Evolutionary conservation across 2,113 vertebrate species (phyloP), one percentile per base, ranked within the genome.

Genomic region (Hucho hucho): DNA sequence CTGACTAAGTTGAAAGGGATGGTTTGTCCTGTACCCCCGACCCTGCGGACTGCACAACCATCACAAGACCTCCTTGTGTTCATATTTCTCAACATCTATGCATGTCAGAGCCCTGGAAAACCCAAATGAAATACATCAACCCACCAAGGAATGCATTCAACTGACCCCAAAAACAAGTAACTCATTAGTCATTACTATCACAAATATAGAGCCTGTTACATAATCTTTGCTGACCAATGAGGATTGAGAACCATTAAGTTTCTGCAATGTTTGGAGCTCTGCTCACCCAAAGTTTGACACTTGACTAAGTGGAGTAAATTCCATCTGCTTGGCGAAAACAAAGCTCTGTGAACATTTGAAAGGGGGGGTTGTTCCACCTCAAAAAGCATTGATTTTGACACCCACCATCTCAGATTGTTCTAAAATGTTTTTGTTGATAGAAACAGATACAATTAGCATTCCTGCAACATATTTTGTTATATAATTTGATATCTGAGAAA

Each of bases 51-150:
- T 28, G 37, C 37, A 12, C 37, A 43, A 24, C 37, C 32, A 63
- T 63, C 56, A 73, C 56, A 73, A 71, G 18, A 71, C 26, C 6
- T 29, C 49, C 28, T 72, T 43, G 64, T 65, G 64, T 65, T 65
- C 14, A 56, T 20, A 28, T 65, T 29, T 28, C 64, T 65, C 26
- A 65, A 56, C 18, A 56, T 24, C 26, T 25, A 69, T 32, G 70
- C 70, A 64, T 63, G 25, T 32, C 70, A 29, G 28, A 22, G 26
- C 4, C 37, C 58, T 64, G 25, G 53, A 56, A 78, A 43, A 68
- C 43, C 43, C 16, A 68, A 66, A 64, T 73, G 13, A 59, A 22
- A 37, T 71, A 25, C 18, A 16, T 67, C 49, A 61, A 61, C 37
- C 37, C 37, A 43, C 46, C 46, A 58, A 28, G 18, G 25, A 70